These are phyloP conservation scores for Halisarca cf. caerulea DNA, from an alignment of 37 sponge, comb jelly and placozoan genomes.

Conservation along the genomic window DNA sequence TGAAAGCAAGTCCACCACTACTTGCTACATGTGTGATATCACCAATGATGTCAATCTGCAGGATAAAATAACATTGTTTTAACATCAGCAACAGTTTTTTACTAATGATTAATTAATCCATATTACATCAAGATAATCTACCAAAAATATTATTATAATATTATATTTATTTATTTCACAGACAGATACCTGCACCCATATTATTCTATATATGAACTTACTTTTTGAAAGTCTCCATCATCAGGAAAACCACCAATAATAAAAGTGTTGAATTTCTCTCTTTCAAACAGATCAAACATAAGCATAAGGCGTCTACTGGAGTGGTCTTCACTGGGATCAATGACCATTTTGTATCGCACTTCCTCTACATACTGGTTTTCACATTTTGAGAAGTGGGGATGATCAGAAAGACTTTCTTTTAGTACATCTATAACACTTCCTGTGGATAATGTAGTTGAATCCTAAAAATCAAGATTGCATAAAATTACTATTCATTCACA, in stretches of 20 bases:
- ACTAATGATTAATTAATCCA: not conserved
- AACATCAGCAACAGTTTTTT: too few species aligned
- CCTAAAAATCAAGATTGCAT: not conserved
- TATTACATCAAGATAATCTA: not conserved
- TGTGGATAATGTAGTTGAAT: not conserved
- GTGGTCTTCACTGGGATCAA: constrained; percentile 81
- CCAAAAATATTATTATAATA: too few species aligned
- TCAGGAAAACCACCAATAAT: constrained; percentile 81
- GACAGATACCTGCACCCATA: not conserved
- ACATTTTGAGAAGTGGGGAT: not conserved
- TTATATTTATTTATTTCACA: not conserved
- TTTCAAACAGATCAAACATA: constrained; percentile 56
- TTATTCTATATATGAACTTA: not conserved
- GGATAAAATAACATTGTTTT: too few species aligned
- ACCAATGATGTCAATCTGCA: constrained; percentile 69
- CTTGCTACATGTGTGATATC: constrained; percentile 72
- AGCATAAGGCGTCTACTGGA: constrained; percentile 69
- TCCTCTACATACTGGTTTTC: constrained; percentile 34
- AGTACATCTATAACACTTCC: constrained; percentile 53
- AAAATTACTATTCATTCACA: too few species aligned
- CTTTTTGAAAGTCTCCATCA: constrained; percentile 77
- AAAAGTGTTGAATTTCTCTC: constrained; percentile 52
- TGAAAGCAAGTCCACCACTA: constrained; percentile 71
- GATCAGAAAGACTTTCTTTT: constrained; percentile 56
- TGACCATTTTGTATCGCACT: constrained; percentile 80